Base-by-base conservation (phyloP, 2,113 vertebrate genomes). In the Dromaius novaehollandiae region DNA sequence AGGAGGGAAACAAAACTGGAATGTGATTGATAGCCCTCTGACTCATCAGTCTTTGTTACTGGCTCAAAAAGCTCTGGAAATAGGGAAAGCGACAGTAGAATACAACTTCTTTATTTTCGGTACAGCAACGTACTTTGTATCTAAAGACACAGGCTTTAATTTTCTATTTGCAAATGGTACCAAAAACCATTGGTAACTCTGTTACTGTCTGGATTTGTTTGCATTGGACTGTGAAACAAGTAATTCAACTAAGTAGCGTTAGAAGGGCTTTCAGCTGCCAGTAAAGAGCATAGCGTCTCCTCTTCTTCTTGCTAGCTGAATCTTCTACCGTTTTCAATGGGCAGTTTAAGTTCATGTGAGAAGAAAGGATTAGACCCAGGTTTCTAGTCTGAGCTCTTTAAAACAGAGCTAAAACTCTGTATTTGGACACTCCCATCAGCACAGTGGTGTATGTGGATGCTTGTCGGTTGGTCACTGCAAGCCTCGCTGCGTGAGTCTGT, bases 1-100 rank as follows among this genome's bases (percentile, higher is more conserved):
- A 74, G 73, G 51, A 91, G 34, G 42, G 60, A 91, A 89, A 88
- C 7, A 85, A 92, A 95, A 87, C 38, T 85, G 71, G 78, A 64
- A 77, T 61, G 26, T 80, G 70, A 80, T 51, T 82, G 88, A 82
- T 88, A 77, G 46, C 78, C 71, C 82, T 87, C 78, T 92, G 84
- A 60, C 65, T 83, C 85, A 70, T 78, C 60, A 26, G 51, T 80
- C 64, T 94, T 83, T 89, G 74, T 76, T 83, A 92, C 42, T 92
- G 68, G 60, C 68, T 93, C 40, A 91, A 69, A 95, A 86, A 89
- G 26, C 32, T 92, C 61, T 74, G 44, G 48, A 51, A 90, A 55
- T 34, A 34, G 60, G 80, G 78, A 65, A 88, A 86, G 12, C 38
- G 40, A 80, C 61, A 77, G 34, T 22, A 82, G 26, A n/a, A 68